Percentiles rank a stretch among this genome's conserved stretches.
phyloP scores from a whole-genome alignment of 2,113 vertebrate genomes.

The Psittacula cyanocephala region DNA sequence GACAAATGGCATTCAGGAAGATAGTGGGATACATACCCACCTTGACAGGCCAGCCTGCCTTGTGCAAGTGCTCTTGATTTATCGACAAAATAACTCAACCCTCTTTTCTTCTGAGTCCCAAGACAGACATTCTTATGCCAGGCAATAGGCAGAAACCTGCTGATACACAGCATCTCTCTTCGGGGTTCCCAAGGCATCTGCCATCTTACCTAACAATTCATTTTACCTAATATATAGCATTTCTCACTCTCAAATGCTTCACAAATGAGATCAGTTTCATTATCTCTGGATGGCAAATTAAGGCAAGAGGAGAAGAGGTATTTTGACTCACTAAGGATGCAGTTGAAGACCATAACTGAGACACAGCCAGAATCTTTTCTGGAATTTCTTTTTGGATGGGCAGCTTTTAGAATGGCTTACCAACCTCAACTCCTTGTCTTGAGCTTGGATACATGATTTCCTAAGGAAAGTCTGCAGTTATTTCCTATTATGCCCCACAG shows the following conservation, averaged over 20 bases:
- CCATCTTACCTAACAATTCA: not conserved
- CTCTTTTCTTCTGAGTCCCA: not conserved
- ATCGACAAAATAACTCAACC: not conserved
- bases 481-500: not conserved
- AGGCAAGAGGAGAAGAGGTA: not conserved
- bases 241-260: not conserved
- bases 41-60: not conserved
- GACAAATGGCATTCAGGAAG: not conserved
- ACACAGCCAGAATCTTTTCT: not conserved
- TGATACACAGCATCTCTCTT: not conserved
- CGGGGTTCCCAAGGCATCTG: not conserved
- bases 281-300: not conserved
- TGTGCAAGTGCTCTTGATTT: not conserved
- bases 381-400: not conserved
- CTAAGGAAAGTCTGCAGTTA: not conserved
- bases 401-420: not conserved
- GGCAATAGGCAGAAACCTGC: not conserved
- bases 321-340: not conserved
- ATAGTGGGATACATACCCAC: not conserved
- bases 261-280: not conserved
- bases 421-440: not conserved
- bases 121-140: not conserved
- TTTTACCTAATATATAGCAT: not conserved
- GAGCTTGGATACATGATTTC: not conserved
- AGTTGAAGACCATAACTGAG: accelerated